A percentile compares a stretch with the other conserved stretches of the same genome.
Evolutionary conservation across 2,888 invertebrate species (phyloP).

Genomic region (Pseudeuparius sepicola): DNA sequence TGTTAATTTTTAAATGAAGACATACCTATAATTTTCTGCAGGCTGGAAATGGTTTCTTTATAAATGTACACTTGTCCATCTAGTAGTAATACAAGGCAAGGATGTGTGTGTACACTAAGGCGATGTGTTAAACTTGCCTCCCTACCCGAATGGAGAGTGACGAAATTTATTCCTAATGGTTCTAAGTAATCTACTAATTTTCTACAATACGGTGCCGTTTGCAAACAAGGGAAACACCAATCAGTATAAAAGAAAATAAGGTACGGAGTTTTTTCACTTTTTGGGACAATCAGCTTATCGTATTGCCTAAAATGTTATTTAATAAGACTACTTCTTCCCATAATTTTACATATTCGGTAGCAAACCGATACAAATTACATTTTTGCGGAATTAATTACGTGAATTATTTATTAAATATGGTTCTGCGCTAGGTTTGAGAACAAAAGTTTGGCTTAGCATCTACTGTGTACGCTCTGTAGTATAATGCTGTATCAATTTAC

Average conservation of each 20-base stretch:
- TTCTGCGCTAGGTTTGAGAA: too few relatives aligned
- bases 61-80: conserved; percentile 80
- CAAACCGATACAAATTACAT: too few relatives aligned
- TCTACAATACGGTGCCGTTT: conserved; percentile 77
- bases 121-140: conserved; percentile 68
- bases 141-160: conserved; percentile 67
- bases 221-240: conserved; percentile 89
- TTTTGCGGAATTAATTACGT: conserved; percentile 1
- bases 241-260: conserved; percentile 87
- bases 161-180: conserved; percentile 72
- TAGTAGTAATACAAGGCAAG: conserved; percentile 69
- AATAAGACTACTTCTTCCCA: too few relatives aligned
- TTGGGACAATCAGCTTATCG: conserved; percentile 76
- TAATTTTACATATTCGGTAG: conserved; percentile 4
- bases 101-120: conserved; percentile 71
- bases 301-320: conserved; percentile 63
- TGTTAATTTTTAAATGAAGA: too few relatives aligned
- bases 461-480: neutral
- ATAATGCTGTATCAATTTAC: too few relatives aligned
- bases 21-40: conserved; percentile 71
- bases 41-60: conserved; percentile 68
- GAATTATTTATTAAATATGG: too few relatives aligned
- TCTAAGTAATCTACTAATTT: conserved; percentile 78
- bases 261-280: conserved; percentile 72
- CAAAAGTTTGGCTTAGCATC: conserved; percentile 2